Evolutionary conservation across 2,797 vertebrate species (phyloP), one percentile per base, ranked within the genome.

Genomic region (Amblyopsis hoosieri): DNA sequence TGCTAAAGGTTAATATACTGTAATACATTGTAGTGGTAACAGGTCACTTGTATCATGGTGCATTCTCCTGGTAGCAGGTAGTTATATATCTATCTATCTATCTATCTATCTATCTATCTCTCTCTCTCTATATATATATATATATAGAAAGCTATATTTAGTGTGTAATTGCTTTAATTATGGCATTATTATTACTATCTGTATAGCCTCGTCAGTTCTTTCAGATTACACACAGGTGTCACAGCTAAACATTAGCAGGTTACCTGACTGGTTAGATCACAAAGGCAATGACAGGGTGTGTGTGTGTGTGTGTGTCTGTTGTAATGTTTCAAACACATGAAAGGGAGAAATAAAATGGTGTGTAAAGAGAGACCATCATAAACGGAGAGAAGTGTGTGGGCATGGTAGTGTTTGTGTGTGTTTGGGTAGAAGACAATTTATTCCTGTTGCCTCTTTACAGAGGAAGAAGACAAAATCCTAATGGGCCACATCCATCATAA

Each of bases 1-100:
- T 3, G 71, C 14, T 54, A 81, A 86, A 85, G 75, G 84, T 78
- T 78, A 76, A 83, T 73, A 67, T 68, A 68, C 71, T 53, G 51
- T 53, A 57, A 57, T 54, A 51, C 60, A 19, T 62, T 52, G 62
- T 48, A 31, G 53, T 37, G 60, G 56, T 72, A 29, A 29, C 23
- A 42, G 67, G 29, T 29, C 31, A 37, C 19, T 15, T 57, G 47
- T 19, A 56, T 62, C 4, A 42, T 53, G n/a, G 4, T 48, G 8
- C 12, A 48, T 48, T 8, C 7, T 42, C 2, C 37, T 9, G 37
- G 37, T 42, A 42, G 37, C 37, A 42, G 37, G 37, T 42, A 9
- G 3, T 54, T 19, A 49, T 23, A 2, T 23, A 23, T 23, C 19
- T 2, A 23, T 23, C 19, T 23, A 23, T 23, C 19, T 23, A 23